phyloP scores from a whole-genome alignment of 2,113 vertebrate genomes.

The Heptranchias perlo region DNA sequence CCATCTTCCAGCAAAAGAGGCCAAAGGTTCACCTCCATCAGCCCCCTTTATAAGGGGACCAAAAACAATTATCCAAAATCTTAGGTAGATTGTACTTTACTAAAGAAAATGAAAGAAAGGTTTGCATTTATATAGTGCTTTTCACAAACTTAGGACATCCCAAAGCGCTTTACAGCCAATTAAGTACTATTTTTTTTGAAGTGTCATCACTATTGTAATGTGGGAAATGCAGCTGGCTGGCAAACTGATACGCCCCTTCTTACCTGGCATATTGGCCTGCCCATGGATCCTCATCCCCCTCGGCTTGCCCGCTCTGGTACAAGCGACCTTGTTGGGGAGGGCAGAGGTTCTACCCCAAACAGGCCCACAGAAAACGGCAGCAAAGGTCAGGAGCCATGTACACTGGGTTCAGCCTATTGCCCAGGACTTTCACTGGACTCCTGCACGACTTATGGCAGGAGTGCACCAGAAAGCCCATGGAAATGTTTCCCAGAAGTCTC shows the following conservation, averaged over 20 bases:
- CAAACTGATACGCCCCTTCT: too few relatives aligned
- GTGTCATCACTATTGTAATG: neutral
- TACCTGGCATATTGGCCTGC: too few relatives aligned
- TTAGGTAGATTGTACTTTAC: neutral
- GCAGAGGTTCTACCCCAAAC: too few relatives aligned
- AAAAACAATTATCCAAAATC: neutral
- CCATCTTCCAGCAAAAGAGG: neutral
- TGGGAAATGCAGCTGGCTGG: neutral
- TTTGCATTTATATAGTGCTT: too few relatives aligned
- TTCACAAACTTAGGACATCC: too few relatives aligned
- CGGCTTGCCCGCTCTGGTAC: too few relatives aligned
- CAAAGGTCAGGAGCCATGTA: too few relatives aligned
- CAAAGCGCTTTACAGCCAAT: too few relatives aligned
- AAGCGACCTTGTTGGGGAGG: too few relatives aligned
- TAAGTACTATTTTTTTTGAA: neutral
- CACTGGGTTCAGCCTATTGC: too few relatives aligned
- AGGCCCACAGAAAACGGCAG: too few relatives aligned
- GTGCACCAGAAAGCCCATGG: neutral
- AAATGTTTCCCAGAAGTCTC: neutral
- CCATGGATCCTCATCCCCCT: too few relatives aligned
- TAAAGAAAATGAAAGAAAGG: neutral
- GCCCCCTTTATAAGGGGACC: neutral
- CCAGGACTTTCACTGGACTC: neutral
- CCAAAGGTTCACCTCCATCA: neutral
- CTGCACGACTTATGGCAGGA: neutral